Evolutionary conservation across 2,888 invertebrate species (phyloP).

Genomic region (Terebella lapidaria): DNA sequence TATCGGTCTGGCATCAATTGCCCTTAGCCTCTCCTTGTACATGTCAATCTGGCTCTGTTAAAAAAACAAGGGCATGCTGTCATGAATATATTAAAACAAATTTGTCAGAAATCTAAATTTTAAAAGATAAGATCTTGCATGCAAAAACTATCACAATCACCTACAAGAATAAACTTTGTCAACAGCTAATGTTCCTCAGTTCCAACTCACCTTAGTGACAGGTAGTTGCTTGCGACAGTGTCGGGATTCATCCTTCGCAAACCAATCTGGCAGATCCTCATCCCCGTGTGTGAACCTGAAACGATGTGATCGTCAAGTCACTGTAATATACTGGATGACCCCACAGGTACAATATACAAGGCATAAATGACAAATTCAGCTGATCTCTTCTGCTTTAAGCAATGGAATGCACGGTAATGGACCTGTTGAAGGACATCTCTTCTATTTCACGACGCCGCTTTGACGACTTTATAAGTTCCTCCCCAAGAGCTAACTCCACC

Average conservation of each 20-base stretch:
- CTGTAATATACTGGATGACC: neutral
- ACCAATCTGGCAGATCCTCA: constrained; percentile 90
- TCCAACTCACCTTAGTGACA: constrained; percentile 71
- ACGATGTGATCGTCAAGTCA: neutral
- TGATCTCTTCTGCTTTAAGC: no score
- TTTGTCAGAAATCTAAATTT: no score
- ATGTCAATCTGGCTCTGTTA: constrained; percentile 69
- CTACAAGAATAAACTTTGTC: no score
- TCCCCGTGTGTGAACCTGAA: constrained; percentile 79
- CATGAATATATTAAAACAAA: neutral
- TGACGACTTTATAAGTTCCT: constrained; percentile 82
- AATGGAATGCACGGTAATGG: no score
- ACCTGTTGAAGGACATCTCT: constrained; percentile 71
- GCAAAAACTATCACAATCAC: no score
- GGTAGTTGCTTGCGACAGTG: constrained; percentile 80
- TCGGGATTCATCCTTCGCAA: constrained; percentile 84
- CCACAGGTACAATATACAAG: no score
- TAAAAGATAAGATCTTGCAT: no score
- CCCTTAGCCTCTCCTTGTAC: constrained; percentile 69
- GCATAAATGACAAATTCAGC: no score
- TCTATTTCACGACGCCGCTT: constrained; percentile 84
- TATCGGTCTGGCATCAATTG: constrained; percentile 88
- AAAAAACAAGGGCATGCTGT: no score
- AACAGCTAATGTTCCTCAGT: no score
- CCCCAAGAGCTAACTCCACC: constrained; percentile 86